These are phyloP conservation scores for Sialis fuliginosa DNA, from an alignment of 2,888 invertebrate genomes.

Conservation along the genomic window DNA sequence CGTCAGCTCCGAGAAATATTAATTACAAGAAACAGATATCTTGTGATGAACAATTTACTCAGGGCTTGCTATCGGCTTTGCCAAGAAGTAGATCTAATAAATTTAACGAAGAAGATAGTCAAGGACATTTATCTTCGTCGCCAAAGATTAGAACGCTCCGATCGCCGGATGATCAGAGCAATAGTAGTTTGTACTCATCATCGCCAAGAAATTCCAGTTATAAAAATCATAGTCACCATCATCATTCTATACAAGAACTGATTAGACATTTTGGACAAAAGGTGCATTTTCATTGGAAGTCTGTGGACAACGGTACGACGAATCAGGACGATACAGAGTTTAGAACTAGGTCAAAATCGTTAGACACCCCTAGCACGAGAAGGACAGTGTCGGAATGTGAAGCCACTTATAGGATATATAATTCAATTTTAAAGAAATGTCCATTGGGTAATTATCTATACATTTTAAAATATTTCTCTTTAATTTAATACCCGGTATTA, in stretches of 20 bases:
- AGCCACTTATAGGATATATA: constrained; percentile 65
- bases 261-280: constrained; percentile 59
- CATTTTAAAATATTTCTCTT: no score
- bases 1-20: no score
- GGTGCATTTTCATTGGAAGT: constrained; percentile 52
- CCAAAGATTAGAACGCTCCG: constrained; percentile 4
- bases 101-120: no score
- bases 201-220: constrained; percentile 4
- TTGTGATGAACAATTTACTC: no score
- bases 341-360: constrained; percentile 58
- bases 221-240: constrained; percentile 29
- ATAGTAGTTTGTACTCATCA: not conserved
- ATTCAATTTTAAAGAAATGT: constrained; percentile 61
- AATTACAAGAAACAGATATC: no score
- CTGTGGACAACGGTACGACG: constrained; percentile 34
- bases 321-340: constrained; percentile 44
- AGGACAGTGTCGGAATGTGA: constrained; percentile 55
- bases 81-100: no score
- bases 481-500: no score
- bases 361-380: constrained; percentile 41
- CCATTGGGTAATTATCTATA: constrained; percentile 11
- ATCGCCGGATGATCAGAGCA: constrained; percentile 6
- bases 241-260: constrained; percentile 59
- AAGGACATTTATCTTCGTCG: no score
- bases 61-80: no score